Conservation (phyloP, 35 echinoderm and acorn worm species). For the Stichopus chloronotus region DNA sequence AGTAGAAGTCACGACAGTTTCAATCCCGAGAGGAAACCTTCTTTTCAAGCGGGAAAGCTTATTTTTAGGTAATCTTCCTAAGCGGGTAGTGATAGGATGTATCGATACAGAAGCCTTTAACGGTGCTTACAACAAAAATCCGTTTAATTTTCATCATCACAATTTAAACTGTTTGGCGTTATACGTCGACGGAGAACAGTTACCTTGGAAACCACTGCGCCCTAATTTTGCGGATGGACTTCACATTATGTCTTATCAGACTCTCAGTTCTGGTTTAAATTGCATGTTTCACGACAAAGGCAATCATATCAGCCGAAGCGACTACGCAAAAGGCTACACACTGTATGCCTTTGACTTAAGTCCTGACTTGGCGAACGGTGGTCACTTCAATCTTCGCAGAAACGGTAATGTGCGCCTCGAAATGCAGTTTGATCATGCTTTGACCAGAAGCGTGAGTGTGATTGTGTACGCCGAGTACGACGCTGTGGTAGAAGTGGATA, state of each 20-base stretch:
- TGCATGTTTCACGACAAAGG: constrained; percentile 47
- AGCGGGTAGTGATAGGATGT: constrained; percentile 66
- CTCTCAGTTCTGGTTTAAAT: constrained; percentile 24
- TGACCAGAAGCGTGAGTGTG: constrained; percentile 65
- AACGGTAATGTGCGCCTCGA: constrained; percentile 76
- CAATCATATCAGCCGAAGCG: constrained; percentile 46
- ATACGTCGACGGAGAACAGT: constrained; percentile 76
- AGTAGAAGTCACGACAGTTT: constrained; percentile 34
- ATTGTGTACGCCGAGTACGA: constrained; percentile 88
- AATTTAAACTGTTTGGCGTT: constrained; percentile 61
- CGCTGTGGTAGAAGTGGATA: constrained; percentile 75
- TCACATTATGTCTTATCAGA: constrained; percentile 10
- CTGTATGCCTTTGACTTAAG: constrained; percentile 78
- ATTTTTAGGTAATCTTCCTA: constrained; percentile 59
- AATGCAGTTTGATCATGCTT: constrained; percentile 69
- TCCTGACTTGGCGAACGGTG: constrained; percentile 61
- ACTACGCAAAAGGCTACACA: constrained; percentile 73
- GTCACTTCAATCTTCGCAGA: constrained; percentile 68
- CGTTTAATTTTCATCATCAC: constrained; percentile 24
- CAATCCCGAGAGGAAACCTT: constrained; percentile 30
- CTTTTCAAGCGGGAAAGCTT: neutral
- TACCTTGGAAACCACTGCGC: constrained; percentile 60
- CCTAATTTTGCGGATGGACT: constrained; percentile 11
- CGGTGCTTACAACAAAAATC: constrained; percentile 5
- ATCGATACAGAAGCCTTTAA: constrained; percentile 50